Evolutionary conservation across 2,888 invertebrate species (phyloP).

Genomic region (Amphipoea oculea): DNA sequence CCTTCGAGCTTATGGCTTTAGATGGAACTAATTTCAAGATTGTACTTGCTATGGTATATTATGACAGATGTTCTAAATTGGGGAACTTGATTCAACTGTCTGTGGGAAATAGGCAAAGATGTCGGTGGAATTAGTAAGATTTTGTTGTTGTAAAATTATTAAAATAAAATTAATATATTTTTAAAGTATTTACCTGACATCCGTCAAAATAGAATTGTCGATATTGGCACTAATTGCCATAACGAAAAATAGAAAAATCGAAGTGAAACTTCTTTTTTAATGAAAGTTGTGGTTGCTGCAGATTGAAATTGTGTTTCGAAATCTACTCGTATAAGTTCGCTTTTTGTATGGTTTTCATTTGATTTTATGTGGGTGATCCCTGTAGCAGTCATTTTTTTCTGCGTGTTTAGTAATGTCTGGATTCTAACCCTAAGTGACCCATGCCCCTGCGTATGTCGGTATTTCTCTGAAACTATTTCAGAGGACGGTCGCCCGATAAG

Average conservation of each 20-base stretch:
- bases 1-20: constrained; percentile 2
- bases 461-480: too few species aligned
- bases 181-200: background rate
- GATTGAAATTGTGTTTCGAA: background rate
- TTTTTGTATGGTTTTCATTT: background rate
- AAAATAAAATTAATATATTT: background rate
- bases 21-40: constrained; percentile 5
- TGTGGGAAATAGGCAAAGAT: background rate
- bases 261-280: background rate
- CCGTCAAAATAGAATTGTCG: background rate
- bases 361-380: background rate
- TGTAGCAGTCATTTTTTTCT: background rate
- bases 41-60: background rate
- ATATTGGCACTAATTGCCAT: background rate
- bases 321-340: background rate
- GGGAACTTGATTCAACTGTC: background rate
- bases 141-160: background rate
- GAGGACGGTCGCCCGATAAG: too few species aligned
- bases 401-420: background rate
- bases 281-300: background rate
- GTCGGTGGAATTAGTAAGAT: background rate
- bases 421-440: background rate
- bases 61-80: constrained; percentile 1
- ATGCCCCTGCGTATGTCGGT: too few species aligned
- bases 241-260: background rate